Base-by-base conservation (phyloP, 2,797 vertebrate genomes). In the Sciaenops ocellatus region DNA sequence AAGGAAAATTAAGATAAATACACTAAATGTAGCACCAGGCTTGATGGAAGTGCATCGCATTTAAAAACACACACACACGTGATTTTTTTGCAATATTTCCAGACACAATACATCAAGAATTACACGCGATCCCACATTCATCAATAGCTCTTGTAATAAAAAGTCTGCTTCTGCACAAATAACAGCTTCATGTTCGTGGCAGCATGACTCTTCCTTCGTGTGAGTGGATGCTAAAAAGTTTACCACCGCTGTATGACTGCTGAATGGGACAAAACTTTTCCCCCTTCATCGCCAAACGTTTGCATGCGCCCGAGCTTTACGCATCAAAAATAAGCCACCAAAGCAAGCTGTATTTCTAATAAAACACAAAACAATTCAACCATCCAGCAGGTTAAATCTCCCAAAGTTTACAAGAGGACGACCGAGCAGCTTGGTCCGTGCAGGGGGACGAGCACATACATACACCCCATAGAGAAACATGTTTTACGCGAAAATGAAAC, bases 261-360 rank as follows among this genome's bases (percentile, higher is more conserved):
- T 85, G 89, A 80, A 85, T 60, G 89, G 88, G 78, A 90, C 85
- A 66, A 91, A 93, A 93, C 85, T 93, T 93, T 89, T 84, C 78
- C 76, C 6, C 12, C 13, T 34, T 60, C 67, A 44, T 69, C 79
- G 77, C 73, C 57, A 65, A 65, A 18, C 69, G 63, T 75, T 48
- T 44, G 34, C 28, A 26, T 51, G 74, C 68, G 54, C 69, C 73
- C 60, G 61, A 62, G 82, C 64, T 78, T 77, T 69, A 50, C 63
- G 66, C 67, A 34, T 41, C 30, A 12, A 16, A 57, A 47, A 57
- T 42, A 46, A 68, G 2, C 8, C 78, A 5, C 54, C 54, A 2
- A n/a, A 56, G 34, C 59, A 9, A 66, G 57, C 64, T 8, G 54
- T 30, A 26, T 30, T 20, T 62, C 50, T 41, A 7, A 17, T 20